Percentiles rank a stretch among this genome's conserved stretches.
Conservation (phyloP, 2,113 vertebrate genomes). For the Pterophyllum scalare region DNA sequence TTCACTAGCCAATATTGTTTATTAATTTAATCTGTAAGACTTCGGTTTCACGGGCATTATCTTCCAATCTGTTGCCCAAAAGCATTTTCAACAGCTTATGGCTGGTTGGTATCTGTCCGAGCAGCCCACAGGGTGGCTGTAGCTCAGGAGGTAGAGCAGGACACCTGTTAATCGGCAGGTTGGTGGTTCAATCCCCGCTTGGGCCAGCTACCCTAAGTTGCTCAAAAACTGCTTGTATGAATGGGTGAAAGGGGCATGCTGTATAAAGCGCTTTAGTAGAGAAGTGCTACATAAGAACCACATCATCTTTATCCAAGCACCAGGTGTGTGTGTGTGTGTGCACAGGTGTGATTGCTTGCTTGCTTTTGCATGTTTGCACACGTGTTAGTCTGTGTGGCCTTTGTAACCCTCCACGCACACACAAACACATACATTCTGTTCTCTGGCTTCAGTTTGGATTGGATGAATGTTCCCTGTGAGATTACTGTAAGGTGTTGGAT, state of each 20-base stretch:
- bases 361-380: background rate
- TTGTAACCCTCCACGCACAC: background rate
- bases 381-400: background rate
- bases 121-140: too few species aligned
- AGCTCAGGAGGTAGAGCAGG: too few species aligned
- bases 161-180: too few species aligned
- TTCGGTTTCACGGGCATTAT: background rate
- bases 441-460: background rate
- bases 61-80: background rate
- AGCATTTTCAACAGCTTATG: background rate
- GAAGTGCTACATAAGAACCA: too few species aligned
- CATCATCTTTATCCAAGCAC: background rate
- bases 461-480: constrained; percentile 21
- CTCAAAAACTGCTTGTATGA: too few species aligned
- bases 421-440: background rate
- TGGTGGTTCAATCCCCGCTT: too few species aligned
- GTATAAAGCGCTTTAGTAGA: too few species aligned
- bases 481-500: constrained; percentile 46
- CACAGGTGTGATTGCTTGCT: background rate
- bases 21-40: background rate
- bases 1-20: background rate
- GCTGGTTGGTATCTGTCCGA: background rate
- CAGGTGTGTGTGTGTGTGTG: constrained; percentile 9
- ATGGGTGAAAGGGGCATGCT: too few species aligned
- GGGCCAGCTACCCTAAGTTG: too few species aligned